Conservation (phyloP, 2,797 vertebrate species). For the Sebastes diaconus region DNA sequence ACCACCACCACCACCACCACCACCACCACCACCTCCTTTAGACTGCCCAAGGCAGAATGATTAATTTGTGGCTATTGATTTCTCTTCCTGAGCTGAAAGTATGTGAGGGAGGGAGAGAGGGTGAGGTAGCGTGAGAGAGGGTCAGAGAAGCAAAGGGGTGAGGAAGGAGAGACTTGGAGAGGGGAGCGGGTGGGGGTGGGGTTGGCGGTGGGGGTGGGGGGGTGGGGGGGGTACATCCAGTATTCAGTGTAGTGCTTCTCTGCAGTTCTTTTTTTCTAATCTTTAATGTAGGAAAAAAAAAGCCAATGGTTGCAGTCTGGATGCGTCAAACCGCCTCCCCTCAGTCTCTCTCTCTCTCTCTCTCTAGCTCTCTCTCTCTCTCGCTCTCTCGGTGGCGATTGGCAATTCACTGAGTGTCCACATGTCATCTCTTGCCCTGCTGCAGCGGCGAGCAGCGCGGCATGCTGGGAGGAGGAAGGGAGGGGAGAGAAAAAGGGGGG, state of each 20-base stretch:
- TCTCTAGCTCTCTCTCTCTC: constrained; percentile 11
- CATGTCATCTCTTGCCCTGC: constrained; percentile 77
- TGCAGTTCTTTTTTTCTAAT: constrained; percentile 90
- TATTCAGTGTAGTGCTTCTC: constrained; percentile 92
- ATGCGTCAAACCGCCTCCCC: constrained; percentile 78
- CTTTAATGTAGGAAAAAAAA: constrained; percentile 83
- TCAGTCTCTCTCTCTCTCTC: constrained; percentile 4
- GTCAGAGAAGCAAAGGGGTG: constrained; percentile 43
- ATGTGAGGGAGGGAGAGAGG: constrained; percentile 33
- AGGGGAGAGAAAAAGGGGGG: neutral
- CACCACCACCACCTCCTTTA: constrained; percentile 34
- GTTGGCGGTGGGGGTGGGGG: too few species aligned
- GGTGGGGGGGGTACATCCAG: constrained; percentile 84
- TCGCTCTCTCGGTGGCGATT: constrained; percentile 62
- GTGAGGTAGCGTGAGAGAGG: constrained; percentile 43
- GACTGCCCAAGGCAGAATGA: constrained; percentile 83
- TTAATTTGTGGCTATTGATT: constrained; percentile 95
- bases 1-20: neutral
- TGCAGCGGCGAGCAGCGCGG: constrained; percentile 64
- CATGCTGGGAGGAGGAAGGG: constrained; percentile 53
- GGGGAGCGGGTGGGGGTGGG: neutral
- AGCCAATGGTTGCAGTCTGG: constrained; percentile 83
- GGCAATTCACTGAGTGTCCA: constrained; percentile 80
- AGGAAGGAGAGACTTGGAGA: constrained; percentile 34
- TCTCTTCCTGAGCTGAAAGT: constrained; percentile 79